Evolutionary conservation across 2,113 vertebrate genomes (phyloP), one percentile per base, ranked within the genome.

Genomic region (Psittacula cyanocephala): DNA sequence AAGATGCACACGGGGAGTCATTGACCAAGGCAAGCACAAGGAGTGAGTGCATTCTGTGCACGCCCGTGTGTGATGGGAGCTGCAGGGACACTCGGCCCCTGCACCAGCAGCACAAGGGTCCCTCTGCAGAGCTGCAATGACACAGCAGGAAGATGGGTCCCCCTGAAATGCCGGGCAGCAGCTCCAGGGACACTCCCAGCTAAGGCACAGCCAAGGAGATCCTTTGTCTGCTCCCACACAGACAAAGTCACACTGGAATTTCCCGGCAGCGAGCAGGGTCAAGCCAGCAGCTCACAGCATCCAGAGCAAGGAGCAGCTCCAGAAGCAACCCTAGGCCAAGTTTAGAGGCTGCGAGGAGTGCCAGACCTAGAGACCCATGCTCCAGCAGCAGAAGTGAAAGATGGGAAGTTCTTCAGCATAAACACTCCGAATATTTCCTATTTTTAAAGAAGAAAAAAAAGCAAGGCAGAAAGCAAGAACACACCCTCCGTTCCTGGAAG

Each of bases 401-500:
- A 78, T 82, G 43, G 89, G 91, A 85, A 96, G 91, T 63, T 78
- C 74, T 82, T 22, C 41, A 85, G 80, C 80, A 94, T 77, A 78
- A 63, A 65, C 81, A 95, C 62, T 39, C 43, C 4, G 6, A 91
- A 91, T 77, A 85, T 78, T 64, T 77, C 78, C 62, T 44, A 39
- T 77, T 87, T 76, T 74, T 71, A 89, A 88, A 79, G 47, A 43
- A 83, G 86, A 72, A 59, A 86, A 83, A 88, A 82, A 86, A 74
- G 53, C 53, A 60, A 19, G 65, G 62, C 55, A 69, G 50, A 18
- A 67, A 62, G 33, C 9, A 64, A 57, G 57, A 23, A 67, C n/a
- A 47, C 14, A 89, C 79, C 81, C 93, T 94, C 84, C 89, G 70
- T 97, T 97, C 94, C 96, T 96, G 97, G 97, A 97, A 97, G 86